Evolutionary conservation across 2,113 vertebrate genomes (phyloP).

Genomic region (Cheilinus undulatus): DNA sequence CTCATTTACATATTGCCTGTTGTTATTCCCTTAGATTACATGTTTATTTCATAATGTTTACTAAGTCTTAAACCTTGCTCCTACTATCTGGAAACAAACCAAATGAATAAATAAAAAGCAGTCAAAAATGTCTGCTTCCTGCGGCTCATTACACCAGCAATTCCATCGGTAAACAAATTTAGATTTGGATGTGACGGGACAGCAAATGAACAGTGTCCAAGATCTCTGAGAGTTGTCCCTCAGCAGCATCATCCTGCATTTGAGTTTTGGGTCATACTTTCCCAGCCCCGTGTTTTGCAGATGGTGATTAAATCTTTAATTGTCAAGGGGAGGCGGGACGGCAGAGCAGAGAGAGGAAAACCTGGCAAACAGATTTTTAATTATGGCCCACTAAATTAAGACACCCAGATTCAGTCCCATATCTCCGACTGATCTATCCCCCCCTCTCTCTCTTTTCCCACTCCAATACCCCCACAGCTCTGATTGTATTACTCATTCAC

Average conservation of each 20-base stretch:
- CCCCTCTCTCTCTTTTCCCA: slow-evolving; percentile 12
- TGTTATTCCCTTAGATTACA: neutral
- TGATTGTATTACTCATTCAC: slow-evolving; percentile 81
- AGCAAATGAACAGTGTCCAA: slow-evolving; percentile 35
- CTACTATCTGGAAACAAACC: slow-evolving; percentile 8
- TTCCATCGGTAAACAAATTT: slow-evolving; percentile 44
- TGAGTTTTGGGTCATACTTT: slow-evolving; percentile 72
- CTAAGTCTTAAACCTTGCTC: neutral
- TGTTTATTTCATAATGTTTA: neutral
- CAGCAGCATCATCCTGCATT: slow-evolving; percentile 52
- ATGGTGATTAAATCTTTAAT: slow-evolving; percentile 85
- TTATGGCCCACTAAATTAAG: slow-evolving; percentile 83
- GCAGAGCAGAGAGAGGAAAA: slow-evolving; percentile 62
- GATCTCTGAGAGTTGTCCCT: slow-evolving; percentile 41
- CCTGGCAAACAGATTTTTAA: slow-evolving; percentile 83
- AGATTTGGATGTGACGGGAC: slow-evolving; percentile 34
- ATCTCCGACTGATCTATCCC: slow-evolving; percentile 72
- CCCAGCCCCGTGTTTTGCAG: slow-evolving; percentile 68
- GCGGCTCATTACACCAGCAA: slow-evolving; percentile 24
- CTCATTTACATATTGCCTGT: neutral
- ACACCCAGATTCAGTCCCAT: slow-evolving; percentile 68
- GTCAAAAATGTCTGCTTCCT: slow-evolving; percentile 19
- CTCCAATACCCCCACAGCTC: slow-evolving; percentile 62
- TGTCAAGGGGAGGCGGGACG: slow-evolving; percentile 71
- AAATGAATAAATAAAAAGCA: slow-evolving; percentile 25